Percentiles rank a stretch among this genome's conserved stretches.
Conservation (phyloP, 92 coral and sea anemone genomes). For the Epizoanthus illoricatus region DNA sequence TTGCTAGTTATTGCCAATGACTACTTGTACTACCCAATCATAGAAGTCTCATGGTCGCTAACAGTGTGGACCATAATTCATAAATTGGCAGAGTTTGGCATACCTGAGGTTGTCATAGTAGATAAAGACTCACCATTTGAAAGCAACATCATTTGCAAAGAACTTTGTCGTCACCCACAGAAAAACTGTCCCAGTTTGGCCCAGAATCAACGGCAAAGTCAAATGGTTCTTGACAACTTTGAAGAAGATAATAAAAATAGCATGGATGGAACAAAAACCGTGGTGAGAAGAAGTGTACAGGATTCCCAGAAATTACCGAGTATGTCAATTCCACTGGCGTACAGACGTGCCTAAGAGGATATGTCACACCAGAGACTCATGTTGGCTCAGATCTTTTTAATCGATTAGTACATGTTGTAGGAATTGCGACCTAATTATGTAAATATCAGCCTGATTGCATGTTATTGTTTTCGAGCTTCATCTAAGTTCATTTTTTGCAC, state of each 20-base stretch:
- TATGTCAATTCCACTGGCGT: conserved; percentile 46
- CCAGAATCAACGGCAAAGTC: conserved; percentile 39
- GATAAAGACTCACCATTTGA: conserved; percentile 45
- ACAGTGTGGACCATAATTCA: conserved; percentile 18
- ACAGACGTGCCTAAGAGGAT: background rate
- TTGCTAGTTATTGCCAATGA: no score
- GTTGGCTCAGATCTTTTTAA: no score
- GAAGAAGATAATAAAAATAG: conserved; percentile 21
- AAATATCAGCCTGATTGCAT: no score
- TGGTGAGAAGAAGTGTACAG: conserved; percentile 23
- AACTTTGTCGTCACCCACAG: conserved; percentile 34
- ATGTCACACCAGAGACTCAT: no score
- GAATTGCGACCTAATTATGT: no score
- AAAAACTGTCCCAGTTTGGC: conserved; percentile 41
- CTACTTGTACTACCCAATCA: no score
- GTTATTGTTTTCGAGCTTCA: no score
- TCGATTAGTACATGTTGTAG: no score
- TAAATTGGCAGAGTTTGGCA: conserved; percentile 18
- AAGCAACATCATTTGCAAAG: conserved; percentile 15
- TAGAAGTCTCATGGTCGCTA: no score
- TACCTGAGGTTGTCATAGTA: conserved; percentile 26
- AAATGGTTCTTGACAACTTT: conserved; percentile 32
- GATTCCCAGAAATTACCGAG: conserved; percentile 31
- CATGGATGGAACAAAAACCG: conserved; percentile 11
- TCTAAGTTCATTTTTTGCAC: no score